Evolutionary conservation across 2,888 invertebrate species (phyloP).

Genomic region (Megaustenia siamemsis): DNA sequence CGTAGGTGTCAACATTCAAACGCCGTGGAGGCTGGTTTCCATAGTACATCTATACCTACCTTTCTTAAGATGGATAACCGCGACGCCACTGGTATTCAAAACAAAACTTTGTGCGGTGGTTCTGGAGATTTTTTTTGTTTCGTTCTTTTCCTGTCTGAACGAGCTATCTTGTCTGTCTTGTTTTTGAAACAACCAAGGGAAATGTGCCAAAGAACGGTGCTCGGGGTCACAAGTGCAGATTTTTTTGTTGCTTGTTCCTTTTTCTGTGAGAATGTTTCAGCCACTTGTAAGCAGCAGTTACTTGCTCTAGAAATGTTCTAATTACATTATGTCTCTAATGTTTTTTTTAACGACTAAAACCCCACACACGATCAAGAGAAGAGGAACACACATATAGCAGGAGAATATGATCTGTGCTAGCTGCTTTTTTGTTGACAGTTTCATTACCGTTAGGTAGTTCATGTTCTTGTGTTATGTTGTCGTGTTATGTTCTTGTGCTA

Average conservation of each 20-base stretch:
- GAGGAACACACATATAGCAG: too few relatives aligned
- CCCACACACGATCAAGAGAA: too few relatives aligned
- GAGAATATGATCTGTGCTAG: too few relatives aligned
- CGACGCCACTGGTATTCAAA: not conserved
- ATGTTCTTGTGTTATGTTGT: too few relatives aligned
- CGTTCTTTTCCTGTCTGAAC: not conserved
- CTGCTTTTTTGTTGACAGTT: too few relatives aligned
- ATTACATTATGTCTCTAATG: too few relatives aligned
- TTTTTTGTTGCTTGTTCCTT: not conserved
- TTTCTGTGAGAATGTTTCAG: not conserved
- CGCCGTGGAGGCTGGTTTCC: not conserved
- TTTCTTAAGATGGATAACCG: not conserved
- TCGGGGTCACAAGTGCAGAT: conserved; percentile 4
- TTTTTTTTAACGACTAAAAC: too few relatives aligned
- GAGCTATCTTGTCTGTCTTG: conserved; percentile 2
- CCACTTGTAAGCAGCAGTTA: not conserved
- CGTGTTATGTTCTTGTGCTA: too few relatives aligned
- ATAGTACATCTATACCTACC: not conserved
- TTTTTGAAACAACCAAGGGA: not conserved
- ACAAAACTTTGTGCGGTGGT: not conserved
- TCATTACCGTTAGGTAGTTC: too few relatives aligned
- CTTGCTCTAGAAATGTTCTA: not conserved
- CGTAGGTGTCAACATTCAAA: not conserved
- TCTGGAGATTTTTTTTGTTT: not conserved
- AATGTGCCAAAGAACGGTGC: conserved; percentile 5